Evolutionary conservation across 2,797 vertebrate species (phyloP).

Genomic region (Anabas testudineus): DNA sequence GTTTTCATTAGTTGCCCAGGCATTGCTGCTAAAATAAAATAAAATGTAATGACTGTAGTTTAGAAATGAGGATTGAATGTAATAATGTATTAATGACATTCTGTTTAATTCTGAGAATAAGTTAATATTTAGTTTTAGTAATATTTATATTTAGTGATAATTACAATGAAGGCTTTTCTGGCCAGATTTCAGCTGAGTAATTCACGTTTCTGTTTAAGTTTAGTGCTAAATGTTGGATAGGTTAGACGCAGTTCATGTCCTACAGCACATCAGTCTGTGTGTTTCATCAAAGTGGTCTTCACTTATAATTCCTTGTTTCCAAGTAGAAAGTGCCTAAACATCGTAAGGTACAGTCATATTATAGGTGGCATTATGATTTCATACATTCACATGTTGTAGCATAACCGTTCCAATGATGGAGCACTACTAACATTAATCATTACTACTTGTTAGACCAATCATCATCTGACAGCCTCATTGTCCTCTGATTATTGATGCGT

Average conservation of each 20-base stretch:
- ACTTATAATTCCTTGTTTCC: constrained; percentile 5
- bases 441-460: constrained; percentile 23
- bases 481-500: constrained; percentile 36
- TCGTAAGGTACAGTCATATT: constrained; percentile 54
- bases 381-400: constrained; percentile 42
- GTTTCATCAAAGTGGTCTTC: constrained; percentile 19
- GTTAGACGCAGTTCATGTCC: constrained; percentile 10
- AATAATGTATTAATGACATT: constrained; percentile 34
- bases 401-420: constrained; percentile 44
- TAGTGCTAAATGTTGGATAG: constrained; percentile 2
- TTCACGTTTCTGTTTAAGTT: constrained; percentile 32
- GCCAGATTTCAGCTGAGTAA: constrained; percentile 17
- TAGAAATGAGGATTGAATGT: constrained; percentile 62
- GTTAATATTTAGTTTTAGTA: constrained; percentile 80
- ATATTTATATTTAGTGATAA: constrained; percentile 65
- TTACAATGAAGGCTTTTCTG: constrained; percentile 3
- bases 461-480: not conserved
- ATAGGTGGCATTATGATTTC: constrained; percentile 41
- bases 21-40: constrained; percentile 77
- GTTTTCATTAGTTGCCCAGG: constrained; percentile 65
- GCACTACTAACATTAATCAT: constrained; percentile 49
- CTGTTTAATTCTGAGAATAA: constrained; percentile 56
- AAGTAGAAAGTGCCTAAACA: constrained; percentile 73
- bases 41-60: constrained; percentile 58
- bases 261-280: constrained; percentile 32